phyloP scores from a whole-genome alignment of 1,140 invertebrate genomes.

The Schlechtendalia chinensis region DNA sequence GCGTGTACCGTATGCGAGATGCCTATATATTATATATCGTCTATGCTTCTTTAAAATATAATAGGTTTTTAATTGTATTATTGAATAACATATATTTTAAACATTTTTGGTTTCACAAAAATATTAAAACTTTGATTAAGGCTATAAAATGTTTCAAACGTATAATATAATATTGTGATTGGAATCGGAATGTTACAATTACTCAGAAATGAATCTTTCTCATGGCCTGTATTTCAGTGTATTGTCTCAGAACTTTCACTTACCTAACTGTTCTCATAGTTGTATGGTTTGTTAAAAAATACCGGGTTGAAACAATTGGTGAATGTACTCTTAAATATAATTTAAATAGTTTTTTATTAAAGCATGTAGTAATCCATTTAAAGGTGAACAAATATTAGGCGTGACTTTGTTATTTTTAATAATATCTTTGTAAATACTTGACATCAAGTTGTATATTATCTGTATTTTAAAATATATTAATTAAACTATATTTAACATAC shows the following conservation, averaged over 20 bases:
- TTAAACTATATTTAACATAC: no score
- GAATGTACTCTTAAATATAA: background rate
- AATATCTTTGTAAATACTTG: background rate
- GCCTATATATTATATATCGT: no score
- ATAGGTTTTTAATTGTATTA: no score
- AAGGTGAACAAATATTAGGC: no score
- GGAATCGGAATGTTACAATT: conserved; percentile 25
- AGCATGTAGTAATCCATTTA: no score
- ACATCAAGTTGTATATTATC: background rate
- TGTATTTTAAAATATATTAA: background rate
- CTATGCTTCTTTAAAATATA: no score
- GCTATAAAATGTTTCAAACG: no score
- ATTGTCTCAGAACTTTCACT: conserved; percentile 46
- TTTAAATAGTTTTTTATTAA: background rate
- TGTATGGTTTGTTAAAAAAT: conserved; percentile 9
- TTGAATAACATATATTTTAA: no score
- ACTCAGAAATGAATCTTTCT: conserved; percentile 20
- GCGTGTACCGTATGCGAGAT: no score
- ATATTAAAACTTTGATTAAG: no score
- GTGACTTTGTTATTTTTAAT: no score
- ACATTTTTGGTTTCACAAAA: no score
- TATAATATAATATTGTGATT: background rate
- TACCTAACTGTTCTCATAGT: background rate
- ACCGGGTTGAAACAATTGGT: background rate
- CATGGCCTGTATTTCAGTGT: conserved; percentile 22